Evolutionary conservation across 37 sponge, comb jelly and placozoan species (phyloP).

Genomic region (Spongilla lacustris): DNA sequence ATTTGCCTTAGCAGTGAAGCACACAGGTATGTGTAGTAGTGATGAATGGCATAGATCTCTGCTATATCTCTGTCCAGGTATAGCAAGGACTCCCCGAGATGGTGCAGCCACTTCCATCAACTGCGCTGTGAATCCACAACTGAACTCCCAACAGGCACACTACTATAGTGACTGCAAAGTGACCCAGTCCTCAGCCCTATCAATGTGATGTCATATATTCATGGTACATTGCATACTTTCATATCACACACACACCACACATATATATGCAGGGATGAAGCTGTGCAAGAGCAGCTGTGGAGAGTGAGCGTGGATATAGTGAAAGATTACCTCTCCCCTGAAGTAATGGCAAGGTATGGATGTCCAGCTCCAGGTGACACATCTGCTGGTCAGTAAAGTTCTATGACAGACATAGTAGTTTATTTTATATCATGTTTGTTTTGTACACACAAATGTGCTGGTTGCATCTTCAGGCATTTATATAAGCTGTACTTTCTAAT

Average conservation of each 20-base stretch:
- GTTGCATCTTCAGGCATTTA: too few relatives aligned
- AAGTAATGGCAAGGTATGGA: neutral
- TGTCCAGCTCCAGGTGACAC: too few relatives aligned
- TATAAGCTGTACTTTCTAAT: too few relatives aligned
- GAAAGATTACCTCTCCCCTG: constrained; percentile 1
- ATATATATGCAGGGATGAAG: neutral
- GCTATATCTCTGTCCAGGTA: neutral
- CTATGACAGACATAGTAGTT: too few relatives aligned
- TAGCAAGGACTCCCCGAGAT: constrained; percentile 12
- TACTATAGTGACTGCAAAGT: constrained; percentile 41
- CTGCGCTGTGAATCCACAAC: constrained; percentile 54
- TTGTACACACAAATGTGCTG: too few relatives aligned
- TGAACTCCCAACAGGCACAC: constrained; percentile 25
- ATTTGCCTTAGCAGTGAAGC: neutral
- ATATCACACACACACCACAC: neutral
- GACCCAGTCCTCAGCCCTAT: neutral
- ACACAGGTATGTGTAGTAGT: neutral
- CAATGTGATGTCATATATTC: neutral
- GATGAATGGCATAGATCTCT: too few relatives aligned
- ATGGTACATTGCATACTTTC: neutral
- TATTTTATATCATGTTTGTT: too few relatives aligned
- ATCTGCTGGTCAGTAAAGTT: too few relatives aligned
- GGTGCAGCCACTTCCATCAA: constrained; percentile 47
- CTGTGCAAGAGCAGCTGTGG: neutral
- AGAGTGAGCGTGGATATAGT: neutral